Conservation (phyloP, 1,140 invertebrate genomes). For the Idris sp. region DNA sequence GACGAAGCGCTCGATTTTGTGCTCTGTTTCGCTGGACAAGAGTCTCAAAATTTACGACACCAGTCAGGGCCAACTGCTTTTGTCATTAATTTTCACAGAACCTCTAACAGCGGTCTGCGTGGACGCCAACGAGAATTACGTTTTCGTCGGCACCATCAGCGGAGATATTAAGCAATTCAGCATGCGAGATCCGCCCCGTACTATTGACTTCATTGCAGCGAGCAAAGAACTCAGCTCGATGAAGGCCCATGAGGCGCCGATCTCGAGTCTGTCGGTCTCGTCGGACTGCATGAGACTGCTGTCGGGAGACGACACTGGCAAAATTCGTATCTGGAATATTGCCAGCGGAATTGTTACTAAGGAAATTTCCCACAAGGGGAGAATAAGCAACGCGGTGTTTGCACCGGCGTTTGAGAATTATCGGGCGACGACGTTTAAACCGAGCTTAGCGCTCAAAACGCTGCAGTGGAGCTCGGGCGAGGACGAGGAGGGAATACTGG, state of each 20-base stretch:
- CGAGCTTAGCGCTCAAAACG: conserved; percentile 69
- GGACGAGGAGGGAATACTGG: conserved; percentile 61
- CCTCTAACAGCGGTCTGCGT: conserved; percentile 84
- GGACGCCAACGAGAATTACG: conserved; percentile 83
- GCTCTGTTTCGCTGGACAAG: conserved; percentile 88
- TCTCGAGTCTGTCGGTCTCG: conserved; percentile 86
- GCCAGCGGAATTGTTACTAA: conserved; percentile 84
- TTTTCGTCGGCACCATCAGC: conserved; percentile 85
- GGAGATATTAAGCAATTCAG: conserved; percentile 85
- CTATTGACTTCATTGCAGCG: conserved; percentile 82
- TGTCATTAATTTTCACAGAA: conserved; percentile 86
- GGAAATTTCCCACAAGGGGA: conserved; percentile 84
- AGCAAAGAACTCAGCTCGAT: conserved; percentile 77
- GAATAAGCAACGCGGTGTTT: conserved; percentile 85
- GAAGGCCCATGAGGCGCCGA: conserved; percentile 82
- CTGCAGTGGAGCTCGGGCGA: conserved; percentile 71
- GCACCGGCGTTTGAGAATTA: conserved; percentile 76
- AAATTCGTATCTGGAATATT: conserved; percentile 89
- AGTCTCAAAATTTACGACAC: conserved; percentile 91
- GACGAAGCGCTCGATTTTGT: conserved; percentile 83
- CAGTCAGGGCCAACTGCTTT: conserved; percentile 81
- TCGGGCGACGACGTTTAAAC: conserved; percentile 72
- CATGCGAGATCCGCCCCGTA: conserved; percentile 82
- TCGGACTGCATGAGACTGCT: conserved; percentile 83
- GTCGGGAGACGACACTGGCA: conserved; percentile 86